Evolutionary conservation across 2,113 vertebrate genomes (phyloP).

Genomic region (Caranx melampygus): DNA sequence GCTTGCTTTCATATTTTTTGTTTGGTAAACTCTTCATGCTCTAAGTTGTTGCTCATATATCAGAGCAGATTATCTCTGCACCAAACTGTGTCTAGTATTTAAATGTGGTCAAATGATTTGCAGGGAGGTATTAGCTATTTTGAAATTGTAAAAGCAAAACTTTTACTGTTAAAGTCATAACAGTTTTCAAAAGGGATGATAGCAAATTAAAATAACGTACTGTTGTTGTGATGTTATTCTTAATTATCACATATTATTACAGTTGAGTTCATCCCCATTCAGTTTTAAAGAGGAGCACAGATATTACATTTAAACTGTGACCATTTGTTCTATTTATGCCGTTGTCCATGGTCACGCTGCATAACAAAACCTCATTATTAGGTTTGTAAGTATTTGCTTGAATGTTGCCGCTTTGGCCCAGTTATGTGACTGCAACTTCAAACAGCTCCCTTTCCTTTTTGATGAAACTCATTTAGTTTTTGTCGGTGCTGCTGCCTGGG

Average conservation of each 20-base stretch:
- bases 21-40: background rate
- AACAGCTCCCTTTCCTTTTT: conserved; percentile 62
- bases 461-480: conserved; percentile 77
- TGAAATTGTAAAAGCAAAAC: conserved; percentile 4
- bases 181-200: background rate
- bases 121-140: too few relatives aligned
- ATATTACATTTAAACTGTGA: conserved; percentile 52
- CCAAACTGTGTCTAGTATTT: background rate
- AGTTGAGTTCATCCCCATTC: background rate
- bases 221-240: background rate
- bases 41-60: background rate
- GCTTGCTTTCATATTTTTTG: background rate
- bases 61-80: background rate
- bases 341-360: conserved; percentile 41
- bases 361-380: conserved; percentile 58
- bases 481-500: conserved; percentile 57
- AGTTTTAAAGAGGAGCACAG: conserved; percentile 25
- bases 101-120: background rate
- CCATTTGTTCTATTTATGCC: conserved; percentile 36
- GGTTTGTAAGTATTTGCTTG: conserved; percentile 62
- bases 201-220: background rate
- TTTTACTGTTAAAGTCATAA: background rate
- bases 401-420: conserved; percentile 51
- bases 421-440: conserved; percentile 70
- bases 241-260: background rate